Percentiles rank a stretch among this genome's conserved stretches.
Evolutionary conservation across 2,113 vertebrate genomes (phyloP).

Genomic region (Albula goreensis): DNA sequence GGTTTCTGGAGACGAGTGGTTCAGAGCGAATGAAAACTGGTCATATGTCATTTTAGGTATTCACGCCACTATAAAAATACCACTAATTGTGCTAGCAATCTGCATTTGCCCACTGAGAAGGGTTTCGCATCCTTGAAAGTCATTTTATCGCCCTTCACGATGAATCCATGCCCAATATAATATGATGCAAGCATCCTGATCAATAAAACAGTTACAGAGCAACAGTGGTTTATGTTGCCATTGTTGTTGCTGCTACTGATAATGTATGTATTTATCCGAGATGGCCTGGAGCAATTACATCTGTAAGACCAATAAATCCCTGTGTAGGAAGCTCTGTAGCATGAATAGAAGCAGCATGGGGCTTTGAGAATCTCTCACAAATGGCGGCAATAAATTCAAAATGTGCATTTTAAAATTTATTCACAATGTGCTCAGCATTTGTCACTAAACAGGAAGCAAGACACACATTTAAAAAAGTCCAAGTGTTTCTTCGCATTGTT

Average conservation of each 20-base stretch:
- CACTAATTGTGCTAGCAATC: background rate
- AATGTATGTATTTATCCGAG: conserved; percentile 44
- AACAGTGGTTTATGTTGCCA: conserved; percentile 29
- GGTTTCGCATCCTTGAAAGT: background rate
- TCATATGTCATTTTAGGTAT: background rate
- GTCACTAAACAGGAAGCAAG: background rate
- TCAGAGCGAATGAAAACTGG: background rate
- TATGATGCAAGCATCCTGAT: conserved; percentile 19
- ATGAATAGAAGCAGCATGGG: conserved; percentile 33
- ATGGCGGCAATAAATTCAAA: conserved; percentile 35
- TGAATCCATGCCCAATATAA: background rate
- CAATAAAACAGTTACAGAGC: conserved; percentile 45
- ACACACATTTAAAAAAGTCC: background rate
- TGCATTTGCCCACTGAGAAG: background rate
- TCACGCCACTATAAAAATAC: background rate
- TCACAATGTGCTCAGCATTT: background rate
- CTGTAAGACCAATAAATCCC: conserved; percentile 61
- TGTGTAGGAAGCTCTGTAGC: conserved; percentile 43
- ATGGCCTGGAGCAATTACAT: conserved; percentile 56
- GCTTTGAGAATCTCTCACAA: conserved; percentile 53
- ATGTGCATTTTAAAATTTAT: conserved; percentile 30
- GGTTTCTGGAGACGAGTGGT: background rate
- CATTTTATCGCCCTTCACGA: background rate
- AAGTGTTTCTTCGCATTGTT: background rate
- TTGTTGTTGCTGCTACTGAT: conserved; percentile 46